Evolutionary conservation across 2,888 invertebrate species (phyloP).

Genomic region (Morpho deidamia): DNA sequence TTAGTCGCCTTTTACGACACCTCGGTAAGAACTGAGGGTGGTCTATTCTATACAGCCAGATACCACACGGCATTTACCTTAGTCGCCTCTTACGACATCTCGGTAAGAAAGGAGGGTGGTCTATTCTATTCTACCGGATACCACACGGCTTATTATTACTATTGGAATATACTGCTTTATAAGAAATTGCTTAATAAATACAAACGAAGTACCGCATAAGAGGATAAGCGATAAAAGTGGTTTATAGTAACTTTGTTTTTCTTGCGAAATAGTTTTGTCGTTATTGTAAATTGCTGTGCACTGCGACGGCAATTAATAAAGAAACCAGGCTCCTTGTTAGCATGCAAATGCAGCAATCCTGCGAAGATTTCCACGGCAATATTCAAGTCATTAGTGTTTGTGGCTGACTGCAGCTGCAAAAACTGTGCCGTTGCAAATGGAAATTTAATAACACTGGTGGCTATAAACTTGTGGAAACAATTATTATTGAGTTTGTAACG

Average conservation of each 20-base stretch:
- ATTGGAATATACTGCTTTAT: too few species aligned
- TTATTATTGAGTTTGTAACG: constrained; percentile 1
- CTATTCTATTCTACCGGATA: too few species aligned
- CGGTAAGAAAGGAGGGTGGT: too few species aligned
- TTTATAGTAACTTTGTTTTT: constrained; percentile 4
- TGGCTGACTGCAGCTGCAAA: constrained; percentile 44
- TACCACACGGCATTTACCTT: too few species aligned
- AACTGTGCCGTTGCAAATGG: constrained; percentile 30
- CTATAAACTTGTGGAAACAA: constrained; percentile 10
- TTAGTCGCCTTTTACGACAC: too few species aligned
- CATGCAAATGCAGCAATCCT: constrained; percentile 56
- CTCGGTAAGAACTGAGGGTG: too few species aligned
- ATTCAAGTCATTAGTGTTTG: constrained; percentile 63
- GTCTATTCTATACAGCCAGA: too few species aligned
- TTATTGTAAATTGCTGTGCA: constrained; percentile 15
- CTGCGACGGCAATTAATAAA: constrained; percentile 48
- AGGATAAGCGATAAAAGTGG: too few species aligned
- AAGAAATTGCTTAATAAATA: too few species aligned
- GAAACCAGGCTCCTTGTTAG: constrained; percentile 47
- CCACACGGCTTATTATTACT: too few species aligned
- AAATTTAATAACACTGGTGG: constrained; percentile 23
- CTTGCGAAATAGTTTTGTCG: constrained; percentile 8
- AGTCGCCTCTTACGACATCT: too few species aligned
- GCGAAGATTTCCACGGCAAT: constrained; percentile 50
- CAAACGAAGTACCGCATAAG: too few species aligned